Conservation (phyloP, 2,888 invertebrate genomes). For the Smittia sp. region DNA sequence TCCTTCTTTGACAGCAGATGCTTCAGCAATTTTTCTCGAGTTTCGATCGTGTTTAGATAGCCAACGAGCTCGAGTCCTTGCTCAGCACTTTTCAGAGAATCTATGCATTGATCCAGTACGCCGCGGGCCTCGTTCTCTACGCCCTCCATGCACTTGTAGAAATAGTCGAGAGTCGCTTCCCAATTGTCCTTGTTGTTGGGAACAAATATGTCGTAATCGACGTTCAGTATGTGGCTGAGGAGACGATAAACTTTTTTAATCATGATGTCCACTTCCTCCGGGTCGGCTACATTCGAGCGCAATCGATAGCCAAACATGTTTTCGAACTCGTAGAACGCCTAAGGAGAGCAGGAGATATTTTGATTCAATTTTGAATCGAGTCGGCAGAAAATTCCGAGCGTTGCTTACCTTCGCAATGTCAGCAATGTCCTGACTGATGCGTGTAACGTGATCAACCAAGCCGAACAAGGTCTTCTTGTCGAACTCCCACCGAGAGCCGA, state of each 20-base stretch:
- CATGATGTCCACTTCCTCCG: slow-evolving; percentile 80
- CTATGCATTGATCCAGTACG: slow-evolving; percentile 84
- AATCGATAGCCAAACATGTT: slow-evolving; percentile 85
- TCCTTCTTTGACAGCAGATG: slow-evolving; percentile 79
- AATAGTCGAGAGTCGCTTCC: slow-evolving; percentile 76
- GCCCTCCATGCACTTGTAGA: slow-evolving; percentile 69
- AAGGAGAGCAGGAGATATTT: slow-evolving; percentile 41
- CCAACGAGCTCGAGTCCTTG: slow-evolving; percentile 75
- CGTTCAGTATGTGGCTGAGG: slow-evolving; percentile 69
- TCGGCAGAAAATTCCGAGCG: slow-evolving; percentile 13
- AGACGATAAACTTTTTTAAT: slow-evolving; percentile 75
- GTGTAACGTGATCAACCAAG: slow-evolving; percentile 79
- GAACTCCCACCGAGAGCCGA: slow-evolving; percentile 89
- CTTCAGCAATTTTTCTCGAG: slow-evolving; percentile 68
- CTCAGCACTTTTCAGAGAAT: slow-evolving; percentile 73
- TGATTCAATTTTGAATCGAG: background rate
- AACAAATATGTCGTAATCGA: slow-evolving; percentile 81
- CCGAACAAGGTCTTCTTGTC: slow-evolving; percentile 77
- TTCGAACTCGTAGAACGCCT: slow-evolving; percentile 82
- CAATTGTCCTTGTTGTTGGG: slow-evolving; percentile 78
- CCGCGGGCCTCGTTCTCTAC: slow-evolving; percentile 79
- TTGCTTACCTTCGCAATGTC: slow-evolving; percentile 72
- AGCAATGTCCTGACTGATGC: slow-evolving; percentile 75
- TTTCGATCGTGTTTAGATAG: slow-evolving; percentile 76
- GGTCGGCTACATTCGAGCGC: slow-evolving; percentile 82